Percentiles rank a stretch among this genome's conserved stretches.
phyloP scores from a whole-genome alignment of 1,140 invertebrate genomes.

The Oscheius sp. region DNA sequence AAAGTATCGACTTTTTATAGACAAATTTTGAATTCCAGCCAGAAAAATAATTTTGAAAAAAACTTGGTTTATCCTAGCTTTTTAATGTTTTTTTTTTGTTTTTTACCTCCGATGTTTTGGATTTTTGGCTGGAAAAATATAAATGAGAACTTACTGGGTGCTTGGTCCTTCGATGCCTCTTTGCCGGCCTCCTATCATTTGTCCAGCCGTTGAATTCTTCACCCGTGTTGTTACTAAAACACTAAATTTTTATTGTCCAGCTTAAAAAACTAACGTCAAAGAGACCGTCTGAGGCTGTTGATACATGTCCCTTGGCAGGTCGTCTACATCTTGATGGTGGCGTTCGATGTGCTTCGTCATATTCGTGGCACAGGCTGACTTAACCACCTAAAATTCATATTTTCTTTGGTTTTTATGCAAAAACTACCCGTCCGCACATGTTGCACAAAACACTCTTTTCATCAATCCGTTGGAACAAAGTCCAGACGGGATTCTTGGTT shows the following conservation, averaged over 20 bases:
- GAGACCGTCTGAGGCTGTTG: not conserved
- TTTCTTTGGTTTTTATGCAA: no score
- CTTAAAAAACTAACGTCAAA: no score
- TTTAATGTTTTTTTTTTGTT: no score
- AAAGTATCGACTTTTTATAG: no score
- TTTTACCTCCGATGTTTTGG: no score
- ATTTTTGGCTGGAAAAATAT: no score
- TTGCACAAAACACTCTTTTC: not conserved
- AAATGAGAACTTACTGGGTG: constrained; percentile 11
- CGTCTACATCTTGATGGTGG: not conserved
- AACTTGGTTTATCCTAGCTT: no score
- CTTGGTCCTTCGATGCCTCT: constrained; percentile 3
- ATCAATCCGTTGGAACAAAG: not conserved
- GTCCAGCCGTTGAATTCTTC: not conserved
- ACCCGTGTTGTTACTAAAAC: not conserved
- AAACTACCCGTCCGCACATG: not conserved
- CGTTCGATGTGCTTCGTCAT: constrained; percentile 15
- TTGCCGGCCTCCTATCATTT: not conserved
- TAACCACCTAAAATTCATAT: not conserved
- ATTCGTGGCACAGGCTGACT: constrained; percentile 17
- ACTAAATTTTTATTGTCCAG: not conserved
- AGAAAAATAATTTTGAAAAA: no score
- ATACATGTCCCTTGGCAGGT: not conserved
- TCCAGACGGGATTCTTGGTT: not conserved
- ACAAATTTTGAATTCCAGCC: no score